Percentiles rank a stretch among this genome's conserved stretches.
phyloP scores from a whole-genome alignment of 2,888 invertebrate genomes.

The Epistrophella euchroma region DNA sequence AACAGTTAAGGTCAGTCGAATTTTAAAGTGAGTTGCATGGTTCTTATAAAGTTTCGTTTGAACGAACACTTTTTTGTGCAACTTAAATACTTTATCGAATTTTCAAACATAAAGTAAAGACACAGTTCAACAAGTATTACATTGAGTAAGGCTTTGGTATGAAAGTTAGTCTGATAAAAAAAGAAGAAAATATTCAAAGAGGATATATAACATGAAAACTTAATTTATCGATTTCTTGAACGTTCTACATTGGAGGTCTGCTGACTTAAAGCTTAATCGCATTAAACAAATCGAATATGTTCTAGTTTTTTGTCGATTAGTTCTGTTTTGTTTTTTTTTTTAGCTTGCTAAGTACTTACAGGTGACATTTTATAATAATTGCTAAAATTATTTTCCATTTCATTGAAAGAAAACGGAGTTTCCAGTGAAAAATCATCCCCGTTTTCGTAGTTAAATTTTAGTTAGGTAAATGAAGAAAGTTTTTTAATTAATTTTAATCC shows the following conservation, averaged over 20 bases:
- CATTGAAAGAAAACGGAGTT: too few species aligned
- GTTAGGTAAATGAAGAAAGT: too few species aligned
- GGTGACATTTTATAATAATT: too few species aligned
- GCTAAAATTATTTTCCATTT: too few species aligned
- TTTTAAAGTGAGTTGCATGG: background rate
- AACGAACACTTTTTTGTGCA: background rate
- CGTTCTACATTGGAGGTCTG: constrained; percentile 31
- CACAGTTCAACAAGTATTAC: constrained; percentile 3
- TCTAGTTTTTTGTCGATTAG: constrained; percentile 13
- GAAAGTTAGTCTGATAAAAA: background rate
- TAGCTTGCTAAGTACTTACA: background rate
- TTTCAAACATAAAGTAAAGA: background rate
- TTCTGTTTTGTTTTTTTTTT: background rate
- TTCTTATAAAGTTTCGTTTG: background rate
- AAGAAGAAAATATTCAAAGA: background rate
- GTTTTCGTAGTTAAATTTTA: too few species aligned
- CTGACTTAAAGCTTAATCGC: constrained; percentile 28
- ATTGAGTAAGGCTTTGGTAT: background rate
- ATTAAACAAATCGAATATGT: constrained; percentile 24
- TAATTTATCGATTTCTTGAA: constrained; percentile 37
- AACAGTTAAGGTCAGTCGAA: constrained; percentile 23
- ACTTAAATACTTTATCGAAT: background rate
- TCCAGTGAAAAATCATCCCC: too few species aligned
- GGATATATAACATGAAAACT: constrained; percentile 8
- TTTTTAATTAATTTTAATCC: too few species aligned